Evolutionary conservation across 2,888 invertebrate species (phyloP), one percentile per base, ranked within the genome.

Genomic region (Oxycera nigricornis): DNA sequence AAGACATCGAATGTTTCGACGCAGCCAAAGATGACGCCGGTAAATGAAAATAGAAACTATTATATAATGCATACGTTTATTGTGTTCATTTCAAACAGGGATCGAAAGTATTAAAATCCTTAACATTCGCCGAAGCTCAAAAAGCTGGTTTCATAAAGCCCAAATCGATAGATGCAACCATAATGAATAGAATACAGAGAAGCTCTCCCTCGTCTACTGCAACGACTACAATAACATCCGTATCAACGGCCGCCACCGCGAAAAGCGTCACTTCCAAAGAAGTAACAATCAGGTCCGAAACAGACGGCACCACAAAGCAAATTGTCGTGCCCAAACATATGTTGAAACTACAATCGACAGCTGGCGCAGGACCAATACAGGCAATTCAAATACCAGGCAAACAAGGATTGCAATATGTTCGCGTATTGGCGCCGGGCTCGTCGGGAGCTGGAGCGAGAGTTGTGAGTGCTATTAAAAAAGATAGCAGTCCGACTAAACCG

Each of bases 381-480:
- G 79, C 84, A 0, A 80, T 85, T 59, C 83, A 84, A 76, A 74
- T 84, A 31, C 77, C 82, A 0, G 83, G 84, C 39, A 83, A 86
- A 70, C 73, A 79, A 75, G 83, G 84, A 1, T 86, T 91, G 75
- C 91, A 91, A 80, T 91, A 91, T 81, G 90, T 92, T n/a, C 88
- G 91, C 77, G 87, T 91, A 50, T 86, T 91, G 20, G 86, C 86
- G 52, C 79, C 86, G 22, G 83, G 83, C 14, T 82, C 85, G 28
- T 81, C 85, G 61, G 81, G 82, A 50, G 81, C 85, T 67, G 82
- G 82, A 41, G 78, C 79, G 22, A 79, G 77, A 62, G 79, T 80
- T 11, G 80, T 82, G 26, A 82, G 85, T 72, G 82, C 83, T 41
- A 82, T 79, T 17, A 79, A 79, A 31, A 79, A 78, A 52, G 74